Base-by-base conservation (phyloP, 2,113 vertebrate species). In the Corythoichthys haematopterus region DNA sequence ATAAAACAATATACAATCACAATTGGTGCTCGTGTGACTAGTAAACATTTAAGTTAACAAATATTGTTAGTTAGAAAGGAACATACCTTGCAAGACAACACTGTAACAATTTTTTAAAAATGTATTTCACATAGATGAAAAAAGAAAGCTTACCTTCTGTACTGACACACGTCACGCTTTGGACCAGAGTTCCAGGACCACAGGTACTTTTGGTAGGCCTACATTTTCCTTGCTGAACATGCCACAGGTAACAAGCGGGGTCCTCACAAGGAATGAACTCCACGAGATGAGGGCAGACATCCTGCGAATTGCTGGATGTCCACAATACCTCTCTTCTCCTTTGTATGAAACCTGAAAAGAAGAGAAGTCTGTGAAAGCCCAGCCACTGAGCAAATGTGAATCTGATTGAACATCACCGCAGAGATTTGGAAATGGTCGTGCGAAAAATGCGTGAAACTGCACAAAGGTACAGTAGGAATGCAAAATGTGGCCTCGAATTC, bases 181-280 rank as follows among this genome's bases (percentile, higher is more conserved):
- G 86, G 11, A 88, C 72, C 2, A 80, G 90, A 48, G 79, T 89
- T 6, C 97, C 97, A 6, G 82, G 84, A 62, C 97, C 97, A 81
- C 97, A 99, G 38, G 79, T 80, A 12, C 90, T 91, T 16, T 84
- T 83, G 33, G 84, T 73, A 52, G 94, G 77, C 2, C 91, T 76
- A 50, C 97, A 99, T 2, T 64, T 2, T 13, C 92, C 91, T 0
- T 83, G 79, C 50, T 87, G 86, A 11, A 91, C 14, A 3, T 79
- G 73, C 97, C 97, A 98, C 66, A 76, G 79, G 2, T 93, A 94
- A 43, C 97, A 99, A 62, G 74, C 4, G 0, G 94, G 93, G 36
- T 96, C 93, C 2, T 98, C 96, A 47, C 97, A 99, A 1, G 93
- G 94, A 67, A 95, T 76, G 33, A 92, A 92, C 81, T 99, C 97